Evolutionary conservation across 2,113 vertebrate genomes (phyloP).

Genomic region (Nothocercus nigrocapillus): DNA sequence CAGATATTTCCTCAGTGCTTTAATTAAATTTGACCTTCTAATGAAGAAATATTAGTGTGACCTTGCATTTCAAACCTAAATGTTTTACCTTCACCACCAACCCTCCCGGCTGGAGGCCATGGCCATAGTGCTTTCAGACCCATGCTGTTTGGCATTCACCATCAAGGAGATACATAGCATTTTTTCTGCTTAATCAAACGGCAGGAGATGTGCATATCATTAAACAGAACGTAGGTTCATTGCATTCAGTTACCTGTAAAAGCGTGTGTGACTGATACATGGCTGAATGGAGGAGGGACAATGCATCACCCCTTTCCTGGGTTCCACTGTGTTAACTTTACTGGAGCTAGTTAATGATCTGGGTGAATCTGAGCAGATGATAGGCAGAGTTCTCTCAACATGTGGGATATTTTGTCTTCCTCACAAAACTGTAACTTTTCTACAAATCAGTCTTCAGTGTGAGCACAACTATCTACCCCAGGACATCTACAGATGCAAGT

Average conservation of each 20-base stretch:
- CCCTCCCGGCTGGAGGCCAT: neutral
- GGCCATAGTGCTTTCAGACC: neutral
- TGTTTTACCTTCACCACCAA: neutral
- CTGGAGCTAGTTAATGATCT: neutral
- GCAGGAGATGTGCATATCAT: neutral
- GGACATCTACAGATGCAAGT: neutral
- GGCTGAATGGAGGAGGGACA: neutral
- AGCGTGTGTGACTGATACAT: neutral
- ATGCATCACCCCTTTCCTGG: neutral
- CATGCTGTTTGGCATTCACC: neutral
- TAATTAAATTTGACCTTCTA: neutral
- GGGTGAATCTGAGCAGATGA: neutral
- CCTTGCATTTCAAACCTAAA: neutral
- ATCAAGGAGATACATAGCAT: neutral
- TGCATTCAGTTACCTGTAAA: constrained; percentile 6
- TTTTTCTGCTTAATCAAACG: constrained; percentile 1
- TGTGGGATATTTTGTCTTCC: neutral
- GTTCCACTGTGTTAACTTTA: neutral
- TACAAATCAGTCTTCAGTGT: neutral
- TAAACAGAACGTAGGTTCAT: neutral
- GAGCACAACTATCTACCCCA: neutral
- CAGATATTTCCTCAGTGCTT: neutral
- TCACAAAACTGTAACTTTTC: neutral
- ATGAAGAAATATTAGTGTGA: neutral
- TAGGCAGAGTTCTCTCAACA: neutral